Evolutionary conservation across 2,113 vertebrate genomes (phyloP).

Genomic region (Castor canadensis): DNA sequence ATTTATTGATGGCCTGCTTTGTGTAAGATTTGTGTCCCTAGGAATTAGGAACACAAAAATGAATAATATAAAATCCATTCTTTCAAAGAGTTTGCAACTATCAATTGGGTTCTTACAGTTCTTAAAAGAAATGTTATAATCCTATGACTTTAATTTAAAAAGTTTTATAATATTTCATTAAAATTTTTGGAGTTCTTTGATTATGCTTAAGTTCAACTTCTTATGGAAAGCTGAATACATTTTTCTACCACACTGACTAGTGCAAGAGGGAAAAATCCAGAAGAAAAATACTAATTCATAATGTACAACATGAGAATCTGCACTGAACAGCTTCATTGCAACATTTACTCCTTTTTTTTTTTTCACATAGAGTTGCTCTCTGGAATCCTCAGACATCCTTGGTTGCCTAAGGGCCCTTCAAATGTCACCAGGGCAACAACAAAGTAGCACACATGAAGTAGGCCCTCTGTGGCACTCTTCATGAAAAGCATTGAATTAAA

Average conservation of each 20-base stretch:
- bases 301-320: neutral
- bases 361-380: slow-evolving; percentile 26
- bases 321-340: slow-evolving; percentile 24
- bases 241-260: neutral
- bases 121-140: neutral
- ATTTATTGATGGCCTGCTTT: neutral
- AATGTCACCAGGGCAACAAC: slow-evolving; percentile 74
- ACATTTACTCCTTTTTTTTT: slow-evolving; percentile 59
- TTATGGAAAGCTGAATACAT: slow-evolving; percentile 10
- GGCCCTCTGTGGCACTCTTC: slow-evolving; percentile 53
- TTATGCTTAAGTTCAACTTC: neutral
- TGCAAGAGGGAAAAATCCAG: neutral
- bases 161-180: neutral
- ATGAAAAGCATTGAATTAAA: slow-evolving; percentile 64
- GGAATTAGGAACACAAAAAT: neutral
- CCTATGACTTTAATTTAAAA: neutral
- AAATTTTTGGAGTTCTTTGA: neutral
- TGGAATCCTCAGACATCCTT: slow-evolving; percentile 46
- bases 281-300: slow-evolving; percentile 62
- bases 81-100: neutral
- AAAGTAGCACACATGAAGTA: slow-evolving; percentile 65
- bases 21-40: neutral
- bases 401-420: slow-evolving; percentile 43
- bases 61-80: neutral
- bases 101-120: neutral